These are phyloP conservation scores for Dione vanillae DNA, from an alignment of 2,888 invertebrate genomes.

Conservation along the genomic window DNA sequence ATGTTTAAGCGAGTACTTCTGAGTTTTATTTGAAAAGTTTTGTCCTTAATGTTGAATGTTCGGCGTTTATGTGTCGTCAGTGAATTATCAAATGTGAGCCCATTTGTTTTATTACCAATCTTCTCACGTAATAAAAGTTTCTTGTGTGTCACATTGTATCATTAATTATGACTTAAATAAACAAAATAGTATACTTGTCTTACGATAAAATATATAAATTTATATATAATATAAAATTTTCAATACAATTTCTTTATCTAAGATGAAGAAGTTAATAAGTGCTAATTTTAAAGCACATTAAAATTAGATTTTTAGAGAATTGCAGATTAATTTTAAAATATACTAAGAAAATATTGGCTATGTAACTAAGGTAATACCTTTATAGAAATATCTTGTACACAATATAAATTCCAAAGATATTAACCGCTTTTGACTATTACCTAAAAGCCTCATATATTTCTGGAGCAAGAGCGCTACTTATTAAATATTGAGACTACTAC, in stretches of 20 bases:
- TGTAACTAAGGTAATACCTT: too few species aligned
- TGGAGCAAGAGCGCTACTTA: conserved; percentile 3
- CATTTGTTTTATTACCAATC: conserved; percentile 23
- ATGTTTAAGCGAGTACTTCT: conserved; percentile 25
- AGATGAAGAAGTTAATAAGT: too few species aligned
- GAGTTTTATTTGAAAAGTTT: conserved; percentile 30
- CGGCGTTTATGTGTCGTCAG: conserved; percentile 28
- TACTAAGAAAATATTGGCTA: neutral
- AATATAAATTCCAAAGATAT: neutral
- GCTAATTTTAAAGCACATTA: too few species aligned
- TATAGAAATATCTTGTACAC: conserved; percentile 3
- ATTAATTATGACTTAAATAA: neutral
- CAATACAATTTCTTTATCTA: too few species aligned
- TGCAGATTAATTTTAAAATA: too few species aligned
- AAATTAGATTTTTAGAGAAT: too few species aligned
- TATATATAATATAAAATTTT: too few species aligned
- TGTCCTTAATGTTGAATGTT: conserved; percentile 26
- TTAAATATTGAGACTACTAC: conserved; percentile 21
- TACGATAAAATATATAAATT: too few species aligned
- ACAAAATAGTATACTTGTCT: neutral
- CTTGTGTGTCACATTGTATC: neutral
- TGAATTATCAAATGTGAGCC: conserved; percentile 26
- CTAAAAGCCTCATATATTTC: conserved; percentile 20
- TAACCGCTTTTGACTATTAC: conserved; percentile 9
- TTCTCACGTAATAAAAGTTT: conserved; percentile 29